These are phyloP conservation scores for Monarcha castaneiventris DNA, from an alignment of 2,113 vertebrate species.

Conservation along the genomic window DNA sequence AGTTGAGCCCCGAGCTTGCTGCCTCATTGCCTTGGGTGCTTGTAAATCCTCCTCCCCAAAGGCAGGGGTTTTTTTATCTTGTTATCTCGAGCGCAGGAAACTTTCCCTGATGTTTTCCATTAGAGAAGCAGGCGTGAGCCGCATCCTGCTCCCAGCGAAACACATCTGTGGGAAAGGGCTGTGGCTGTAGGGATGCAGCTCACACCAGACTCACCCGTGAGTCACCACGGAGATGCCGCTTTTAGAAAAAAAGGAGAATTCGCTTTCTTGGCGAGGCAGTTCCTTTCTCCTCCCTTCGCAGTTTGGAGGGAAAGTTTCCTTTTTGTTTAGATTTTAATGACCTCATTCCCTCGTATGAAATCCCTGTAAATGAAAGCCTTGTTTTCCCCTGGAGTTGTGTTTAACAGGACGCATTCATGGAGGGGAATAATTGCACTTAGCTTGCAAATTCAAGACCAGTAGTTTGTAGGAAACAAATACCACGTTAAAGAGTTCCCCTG, in stretches of 20 bases:
- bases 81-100: fast-evolving
- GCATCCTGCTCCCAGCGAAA: not conserved
- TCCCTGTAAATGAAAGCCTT: conserved; percentile 50
- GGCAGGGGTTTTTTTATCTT: not conserved
- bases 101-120: not conserved
- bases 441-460: not conserved
- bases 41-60: not conserved
- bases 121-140: not conserved
- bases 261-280: not conserved
- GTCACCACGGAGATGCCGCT: not conserved
- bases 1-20: not conserved
- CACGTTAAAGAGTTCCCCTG: not conserved
- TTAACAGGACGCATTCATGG: conserved; percentile 2
- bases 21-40: not conserved
- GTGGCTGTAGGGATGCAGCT: not conserved
- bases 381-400: conserved; percentile 14
- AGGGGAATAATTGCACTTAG: not conserved
- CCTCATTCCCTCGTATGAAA: conserved; percentile 44
- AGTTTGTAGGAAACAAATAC: conserved; percentile 10
- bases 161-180: not conserved
- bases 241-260: not conserved
- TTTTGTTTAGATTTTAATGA: conserved; percentile 53
- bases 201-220: not conserved
- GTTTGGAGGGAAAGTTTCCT: conserved; percentile 31
- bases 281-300: conserved; percentile 16